Evolutionary conservation across 2,888 invertebrate species (phyloP).

Genomic region (Epinotia brunnichana): DNA sequence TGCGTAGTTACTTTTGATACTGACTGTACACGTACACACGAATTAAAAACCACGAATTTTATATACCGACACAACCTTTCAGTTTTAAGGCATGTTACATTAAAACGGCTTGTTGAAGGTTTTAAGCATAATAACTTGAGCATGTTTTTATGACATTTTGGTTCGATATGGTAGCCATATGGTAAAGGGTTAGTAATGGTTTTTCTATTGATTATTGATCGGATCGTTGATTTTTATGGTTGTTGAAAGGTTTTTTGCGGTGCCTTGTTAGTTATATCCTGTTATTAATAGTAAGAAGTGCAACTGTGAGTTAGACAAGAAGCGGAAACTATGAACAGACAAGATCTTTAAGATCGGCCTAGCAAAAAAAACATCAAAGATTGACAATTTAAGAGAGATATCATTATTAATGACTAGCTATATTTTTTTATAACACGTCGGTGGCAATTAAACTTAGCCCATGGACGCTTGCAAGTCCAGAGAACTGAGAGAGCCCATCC

Average conservation of each 20-base stretch:
- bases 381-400: no score
- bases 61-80: not conserved
- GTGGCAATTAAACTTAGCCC: no score
- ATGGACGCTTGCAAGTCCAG: no score
- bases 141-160: not conserved
- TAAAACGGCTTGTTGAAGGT: not conserved
- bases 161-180: slow-evolving; percentile 19
- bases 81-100: not conserved
- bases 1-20: no score
- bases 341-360: no score
- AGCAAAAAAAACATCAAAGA: no score
- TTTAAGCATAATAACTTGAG: not conserved
- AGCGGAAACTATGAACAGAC: no score
- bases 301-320: not conserved
- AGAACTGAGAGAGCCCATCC: no score
- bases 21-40: no score
- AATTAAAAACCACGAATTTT: not conserved
- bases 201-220: slow-evolving; percentile 42
- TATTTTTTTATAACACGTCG: no score
- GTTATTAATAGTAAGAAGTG: slow-evolving; percentile 12
- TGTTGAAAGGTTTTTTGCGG: not conserved
- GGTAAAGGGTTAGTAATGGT: slow-evolving; percentile 40
- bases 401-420: no score
- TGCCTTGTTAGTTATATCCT: slow-evolving; percentile 20
- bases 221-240: slow-evolving; percentile 36